These are phyloP conservation scores for Thera obeliscata DNA, from an alignment of 2,888 invertebrate species.

Conservation along the genomic window DNA sequence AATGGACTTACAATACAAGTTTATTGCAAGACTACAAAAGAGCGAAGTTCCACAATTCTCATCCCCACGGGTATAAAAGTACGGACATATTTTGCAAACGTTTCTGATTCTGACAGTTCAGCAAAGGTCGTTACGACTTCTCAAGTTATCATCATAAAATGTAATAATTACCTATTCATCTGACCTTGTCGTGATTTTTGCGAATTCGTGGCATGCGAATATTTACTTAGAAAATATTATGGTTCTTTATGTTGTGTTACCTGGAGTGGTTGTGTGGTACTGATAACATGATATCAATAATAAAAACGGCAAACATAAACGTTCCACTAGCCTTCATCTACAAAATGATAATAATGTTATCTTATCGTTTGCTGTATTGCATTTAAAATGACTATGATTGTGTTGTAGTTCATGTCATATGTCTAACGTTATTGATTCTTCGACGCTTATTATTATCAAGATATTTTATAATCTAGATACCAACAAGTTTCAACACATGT, in stretches of 20 bases:
- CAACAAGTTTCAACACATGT: too few relatives aligned
- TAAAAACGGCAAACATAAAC: constrained; percentile 50
- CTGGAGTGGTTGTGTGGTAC: constrained; percentile 17
- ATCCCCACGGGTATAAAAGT: constrained; percentile 34
- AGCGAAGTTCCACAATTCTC: constrained; percentile 22
- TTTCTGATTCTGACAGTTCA: constrained; percentile 45
- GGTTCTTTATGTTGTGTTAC: constrained; percentile 33
- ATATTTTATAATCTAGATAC: too few relatives aligned
- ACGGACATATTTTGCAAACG: constrained; percentile 44
- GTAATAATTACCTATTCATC: constrained; percentile 59
- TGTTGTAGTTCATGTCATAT: constrained; percentile 11
- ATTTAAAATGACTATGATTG: constrained; percentile 48
- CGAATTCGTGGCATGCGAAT: constrained; percentile 38
- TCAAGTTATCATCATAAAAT: constrained; percentile 61
- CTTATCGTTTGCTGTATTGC: constrained; percentile 49
- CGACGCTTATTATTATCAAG: too few relatives aligned
- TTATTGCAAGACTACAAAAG: constrained; percentile 23
- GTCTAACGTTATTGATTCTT: neutral
- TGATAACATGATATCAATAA: constrained; percentile 49
- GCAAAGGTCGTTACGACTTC: constrained; percentile 49
- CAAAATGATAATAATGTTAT: constrained; percentile 46
- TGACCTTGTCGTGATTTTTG: constrained; percentile 50
- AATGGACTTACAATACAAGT: constrained; percentile 12
- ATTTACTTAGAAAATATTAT: constrained; percentile 30
- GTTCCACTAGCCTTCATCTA: constrained; percentile 48